Base-by-base conservation (phyloP, 2,797 vertebrate genomes). In the Oreortyx pictus region DNA sequence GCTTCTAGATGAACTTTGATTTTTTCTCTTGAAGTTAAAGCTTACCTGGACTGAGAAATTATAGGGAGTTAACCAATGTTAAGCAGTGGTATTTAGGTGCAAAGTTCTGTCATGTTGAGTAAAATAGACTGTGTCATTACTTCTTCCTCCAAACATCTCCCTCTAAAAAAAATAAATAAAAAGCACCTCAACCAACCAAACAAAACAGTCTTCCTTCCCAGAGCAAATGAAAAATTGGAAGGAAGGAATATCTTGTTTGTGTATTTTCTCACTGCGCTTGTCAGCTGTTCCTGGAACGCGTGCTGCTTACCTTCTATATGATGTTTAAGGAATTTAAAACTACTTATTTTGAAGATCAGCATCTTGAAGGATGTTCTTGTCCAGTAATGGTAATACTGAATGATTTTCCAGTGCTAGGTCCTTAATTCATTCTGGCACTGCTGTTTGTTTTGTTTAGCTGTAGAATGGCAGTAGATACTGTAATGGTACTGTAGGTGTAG, bases 401-500 rank as follows among this genome's bases (percentile, higher is more conserved):
- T 5, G 65, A 2, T 66, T 70, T 70, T 7, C 19, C 66, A 17
- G 14, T 73, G 19, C n/a, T 66, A 37, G 6, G 15, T 82, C 14
- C 23, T 87, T 44, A 15, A 24, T 65, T n/a, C 27, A 7, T n/a
- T 76, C 15, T 64, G 17, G 3, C 17, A 61, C 7, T 75, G 9
- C 22, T 68, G 0, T 1, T 78, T 83, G 62, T 24, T 90, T 67
- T 59, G n/a, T 84, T 72, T 43, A 68, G 18, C 37, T 91, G 4
- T 57, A 46, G 46, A 75, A 15, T 37, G 11, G 8, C 33, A 37
- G 25, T 56, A 67, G 18, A 11, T 82, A 12, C 14, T 74, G 77
- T 41, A 41, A 14, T 4, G 1, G 18, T 23, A 23, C 49, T 31
- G 7, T 0, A 0, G 13, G 1, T 70, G 43, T 80, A 7, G 6